phyloP scores from a whole-genome alignment of 2,888 invertebrate genomes.

The Celastrina argiolus region DNA sequence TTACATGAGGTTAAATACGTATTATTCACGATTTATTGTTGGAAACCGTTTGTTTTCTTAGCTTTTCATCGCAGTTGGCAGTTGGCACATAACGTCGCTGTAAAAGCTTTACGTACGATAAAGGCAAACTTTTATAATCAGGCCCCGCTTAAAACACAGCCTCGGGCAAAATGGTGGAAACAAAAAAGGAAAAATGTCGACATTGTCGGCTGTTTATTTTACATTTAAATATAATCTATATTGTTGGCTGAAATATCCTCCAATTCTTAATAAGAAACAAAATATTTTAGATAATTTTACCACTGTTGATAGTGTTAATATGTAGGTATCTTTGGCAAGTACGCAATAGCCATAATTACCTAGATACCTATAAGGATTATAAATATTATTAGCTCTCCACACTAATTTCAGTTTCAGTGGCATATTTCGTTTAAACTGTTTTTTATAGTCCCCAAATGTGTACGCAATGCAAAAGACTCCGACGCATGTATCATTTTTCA shows the following conservation, averaged over 20 bases:
- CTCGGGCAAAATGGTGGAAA: background rate
- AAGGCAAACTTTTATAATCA: conserved; percentile 19
- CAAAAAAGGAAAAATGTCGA: conserved; percentile 2
- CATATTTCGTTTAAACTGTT: too few relatives aligned
- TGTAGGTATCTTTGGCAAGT: too few relatives aligned
- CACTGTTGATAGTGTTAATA: too few relatives aligned
- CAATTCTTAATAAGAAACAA: background rate
- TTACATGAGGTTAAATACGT: background rate
- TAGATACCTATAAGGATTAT: too few relatives aligned
- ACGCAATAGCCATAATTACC: too few relatives aligned
- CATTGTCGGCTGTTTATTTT: background rate
- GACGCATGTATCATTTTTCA: too few relatives aligned
- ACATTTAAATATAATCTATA: conserved; percentile 1
- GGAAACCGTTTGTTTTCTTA: background rate
- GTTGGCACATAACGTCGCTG: conserved; percentile 4
- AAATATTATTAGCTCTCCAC: too few relatives aligned
- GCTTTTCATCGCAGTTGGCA: background rate
- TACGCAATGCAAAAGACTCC: too few relatives aligned
- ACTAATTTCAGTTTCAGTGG: too few relatives aligned
- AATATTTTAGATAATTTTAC: background rate
- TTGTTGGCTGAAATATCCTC: background rate
- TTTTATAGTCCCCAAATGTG: too few relatives aligned
- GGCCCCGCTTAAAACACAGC: conserved; percentile 10
- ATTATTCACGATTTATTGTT: background rate
- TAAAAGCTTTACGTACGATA: conserved; percentile 11